These are phyloP conservation scores for Agelaius tricolor DNA, from an alignment of 2,113 vertebrate genomes.

Conservation along the genomic window DNA sequence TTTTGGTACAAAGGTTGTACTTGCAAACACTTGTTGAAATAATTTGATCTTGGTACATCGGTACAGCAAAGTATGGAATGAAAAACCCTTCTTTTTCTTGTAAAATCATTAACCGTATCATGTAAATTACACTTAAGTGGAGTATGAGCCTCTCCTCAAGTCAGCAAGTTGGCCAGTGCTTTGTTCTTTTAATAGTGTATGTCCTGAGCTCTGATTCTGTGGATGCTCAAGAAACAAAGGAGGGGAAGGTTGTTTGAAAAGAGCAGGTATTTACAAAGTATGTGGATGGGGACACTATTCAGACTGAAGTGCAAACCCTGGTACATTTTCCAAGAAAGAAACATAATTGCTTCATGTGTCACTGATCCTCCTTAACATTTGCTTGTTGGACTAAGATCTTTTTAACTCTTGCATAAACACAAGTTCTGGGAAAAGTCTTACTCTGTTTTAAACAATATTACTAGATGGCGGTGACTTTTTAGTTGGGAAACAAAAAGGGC, in stretches of 20 bases:
- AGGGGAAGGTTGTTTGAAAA: background rate
- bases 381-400: background rate
- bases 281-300: rapidly evolving
- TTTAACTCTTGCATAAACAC: background rate
- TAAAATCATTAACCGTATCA: background rate
- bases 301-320: rapidly evolving
- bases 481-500: background rate
- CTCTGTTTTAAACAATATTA: background rate
- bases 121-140: background rate
- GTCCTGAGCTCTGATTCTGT: background rate
- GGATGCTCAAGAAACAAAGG: background rate
- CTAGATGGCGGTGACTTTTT: background rate
- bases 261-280: background rate
- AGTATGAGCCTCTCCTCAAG: background rate
- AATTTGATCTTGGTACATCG: background rate
- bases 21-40: background rate
- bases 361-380: background rate
- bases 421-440: background rate
- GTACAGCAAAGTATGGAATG: background rate
- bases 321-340: background rate
- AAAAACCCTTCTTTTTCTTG: background rate
- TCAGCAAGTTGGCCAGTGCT: background rate
- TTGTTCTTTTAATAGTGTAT: background rate
- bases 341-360: rapidly evolving
- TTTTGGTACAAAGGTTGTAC: background rate